Conservation (phyloP, 2,888 invertebrate species). For the Drosophila glabriapex region DNA sequence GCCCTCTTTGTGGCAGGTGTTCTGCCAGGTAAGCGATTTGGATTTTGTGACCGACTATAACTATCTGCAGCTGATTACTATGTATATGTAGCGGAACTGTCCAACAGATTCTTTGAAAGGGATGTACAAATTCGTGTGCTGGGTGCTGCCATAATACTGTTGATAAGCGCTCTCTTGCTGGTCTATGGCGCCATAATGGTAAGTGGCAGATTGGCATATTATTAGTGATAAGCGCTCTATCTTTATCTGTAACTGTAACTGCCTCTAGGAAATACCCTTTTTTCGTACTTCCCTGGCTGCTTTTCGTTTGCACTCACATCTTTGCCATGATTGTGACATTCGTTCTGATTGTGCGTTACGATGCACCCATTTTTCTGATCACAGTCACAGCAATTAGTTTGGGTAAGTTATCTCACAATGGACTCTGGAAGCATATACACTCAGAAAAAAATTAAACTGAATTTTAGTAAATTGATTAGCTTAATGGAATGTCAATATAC, state of each 20-base stretch:
- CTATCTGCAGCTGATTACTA: too few species aligned
- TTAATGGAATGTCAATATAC: too few species aligned
- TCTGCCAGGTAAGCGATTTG: conserved; percentile 28
- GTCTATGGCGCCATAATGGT: conserved; percentile 15
- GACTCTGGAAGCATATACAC: not conserved
- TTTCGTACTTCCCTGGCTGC: conserved; percentile 45
- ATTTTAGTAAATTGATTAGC: not conserved
- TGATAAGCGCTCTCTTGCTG: conserved; percentile 3
- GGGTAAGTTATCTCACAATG: conserved; percentile 11
- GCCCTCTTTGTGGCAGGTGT: not conserved
- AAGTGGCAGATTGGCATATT: not conserved
- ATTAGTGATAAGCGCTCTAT: not conserved
- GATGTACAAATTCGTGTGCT: conserved; percentile 8
- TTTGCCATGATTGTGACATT: not conserved
- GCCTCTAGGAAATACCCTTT: conserved; percentile 19
- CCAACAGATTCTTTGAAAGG: conserved; percentile 11
- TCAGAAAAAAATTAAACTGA: not conserved
- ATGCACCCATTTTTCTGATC: conserved; percentile 15
- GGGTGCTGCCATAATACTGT: not conserved
- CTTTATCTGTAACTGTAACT: not conserved
- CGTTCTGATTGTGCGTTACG: not conserved
- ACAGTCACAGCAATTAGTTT: not conserved
- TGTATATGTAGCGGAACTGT: not conserved
- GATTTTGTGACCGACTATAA: not conserved
- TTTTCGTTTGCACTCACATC: conserved; percentile 18